Base-by-base conservation (phyloP, 1,140 invertebrate species). In the Penaeus vannamei region DNA sequence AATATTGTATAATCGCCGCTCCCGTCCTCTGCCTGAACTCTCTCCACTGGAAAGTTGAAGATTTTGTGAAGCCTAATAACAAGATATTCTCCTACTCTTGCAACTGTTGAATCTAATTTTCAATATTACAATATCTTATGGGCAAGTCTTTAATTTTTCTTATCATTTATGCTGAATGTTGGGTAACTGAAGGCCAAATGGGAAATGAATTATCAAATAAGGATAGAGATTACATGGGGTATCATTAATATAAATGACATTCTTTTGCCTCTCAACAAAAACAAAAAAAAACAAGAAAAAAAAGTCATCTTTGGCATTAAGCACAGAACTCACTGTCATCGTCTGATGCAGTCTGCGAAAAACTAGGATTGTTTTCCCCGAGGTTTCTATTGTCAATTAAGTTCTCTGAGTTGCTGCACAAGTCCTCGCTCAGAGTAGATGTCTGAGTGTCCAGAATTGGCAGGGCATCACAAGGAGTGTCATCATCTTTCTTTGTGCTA, bases 1-100 rank as follows among this genome's bases (percentile, higher is more conserved):
- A 99, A 99, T 91, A 98, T 95, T 84, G 97, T 97, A 92, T 97
- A 97, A 90, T 98, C 96, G 93, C 97, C 96, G 92, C 96, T 92
- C 20, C 91, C 85, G 36, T 86, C 89, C 69, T 69, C 85, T 36
- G 36, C 85, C 12, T 79, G 77, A n/a, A 81, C 69, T n/a, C 79
- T 80, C 82, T 87, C 90, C 83, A 80, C 79, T 86, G 66, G 26
- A 80, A 84, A 23, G 81, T n/a, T 23, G 53, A 60, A 62, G 23
- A 84, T 22, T 26, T 14, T 3, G 10, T 53, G 53, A 53, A 53
- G 53, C 53, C 14, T 17, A 53, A 53, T 53, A 53, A 14, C 10
- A 53, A 17, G 53, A 53, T 14, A 53, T 12, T 53, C 0, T 53
- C 53, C 53, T 17, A 14, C 53, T 17, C 53, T 69, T 20, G 17